Base-by-base conservation (phyloP, 1,140 invertebrate species). In the Apocrypta bakeri region DNA sequence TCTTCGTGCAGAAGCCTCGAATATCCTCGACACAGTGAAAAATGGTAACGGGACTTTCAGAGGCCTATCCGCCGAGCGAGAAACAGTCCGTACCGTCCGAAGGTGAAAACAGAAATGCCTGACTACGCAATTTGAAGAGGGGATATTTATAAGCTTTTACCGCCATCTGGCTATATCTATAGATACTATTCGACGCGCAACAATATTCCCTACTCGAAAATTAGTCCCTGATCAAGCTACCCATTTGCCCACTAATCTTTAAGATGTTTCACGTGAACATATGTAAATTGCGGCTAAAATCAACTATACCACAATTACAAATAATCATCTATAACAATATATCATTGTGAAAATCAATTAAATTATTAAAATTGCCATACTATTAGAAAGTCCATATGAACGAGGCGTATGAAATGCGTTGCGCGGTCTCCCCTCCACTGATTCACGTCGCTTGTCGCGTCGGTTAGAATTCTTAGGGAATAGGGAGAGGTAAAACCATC, bases 131-230 rank as follows among this genome's bases (percentile, higher is more conserved):
- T 11, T 11, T 56, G 81, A 69, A 42, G 83, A 72, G 85, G 81
- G 37, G 25, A 12, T 64, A 86, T 86, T 85, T 89, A 89, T 90
- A 89, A 17, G n/a, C 77, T 25, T 4, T 9, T 27, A n/a, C 2
- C 24, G 3, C 0, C n/a, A 0, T 24, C 29, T 2, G 21, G 9
- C 0, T 21, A 0, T 37, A 37, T 37, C 33, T 37, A 37, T 37
- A 0, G 2, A 12, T 66, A 83, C 82, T 40, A 24, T 48, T 37
- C 21, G 87, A 88, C 88, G 88, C 89, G 40, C 66, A 37, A n/a
- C n/a, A n/a, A n/a, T 73, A 37, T 73, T 33, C 75, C 37, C n/a
- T n/a, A n/a, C n/a, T 78, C 77, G 78, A 42, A 78, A 90, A 89
- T 17, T 90, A 90, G 88, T 89, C n/a, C 89, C 81, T 1, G 0